These are phyloP conservation scores for Crax fasciolata DNA, from an alignment of 2,797 vertebrate species.

Conservation along the genomic window DNA sequence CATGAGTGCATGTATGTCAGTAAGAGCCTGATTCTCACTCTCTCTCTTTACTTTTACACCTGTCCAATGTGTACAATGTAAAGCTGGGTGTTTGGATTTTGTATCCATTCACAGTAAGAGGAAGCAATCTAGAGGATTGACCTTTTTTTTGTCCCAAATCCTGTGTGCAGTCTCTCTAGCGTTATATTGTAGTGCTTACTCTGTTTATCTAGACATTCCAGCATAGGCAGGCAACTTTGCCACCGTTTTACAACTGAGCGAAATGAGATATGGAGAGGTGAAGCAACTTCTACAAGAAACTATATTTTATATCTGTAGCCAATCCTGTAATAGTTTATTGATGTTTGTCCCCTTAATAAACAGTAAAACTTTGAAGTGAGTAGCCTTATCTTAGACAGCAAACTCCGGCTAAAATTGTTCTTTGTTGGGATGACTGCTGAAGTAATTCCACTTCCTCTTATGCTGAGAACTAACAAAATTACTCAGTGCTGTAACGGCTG, in stretches of 20 bases:
- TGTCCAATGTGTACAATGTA: background rate
- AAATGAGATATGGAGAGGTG: slow-evolving; percentile 13
- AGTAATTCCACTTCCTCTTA: slow-evolving; percentile 31
- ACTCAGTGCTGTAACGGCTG: background rate
- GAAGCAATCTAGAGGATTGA: background rate
- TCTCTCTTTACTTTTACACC: background rate
- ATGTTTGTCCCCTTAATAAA: slow-evolving; percentile 42
- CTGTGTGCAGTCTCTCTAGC: background rate
- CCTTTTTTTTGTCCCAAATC: background rate
- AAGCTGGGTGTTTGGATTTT: background rate
- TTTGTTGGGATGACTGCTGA: slow-evolving; percentile 35
- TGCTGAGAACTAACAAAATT: slow-evolving; percentile 25
- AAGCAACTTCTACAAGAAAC: slow-evolving; percentile 10
- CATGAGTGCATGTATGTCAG: background rate
- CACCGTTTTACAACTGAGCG: slow-evolving; percentile 18
- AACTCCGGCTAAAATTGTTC: slow-evolving; percentile 33
- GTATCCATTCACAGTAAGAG: background rate
- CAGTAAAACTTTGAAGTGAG: slow-evolving; percentile 22
- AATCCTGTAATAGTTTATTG: slow-evolving; percentile 16
- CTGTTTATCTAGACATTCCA: slow-evolving; percentile 26
- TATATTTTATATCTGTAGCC: background rate
- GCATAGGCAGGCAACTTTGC: background rate
- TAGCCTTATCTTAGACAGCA: slow-evolving; percentile 41
- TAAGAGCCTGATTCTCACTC: background rate
- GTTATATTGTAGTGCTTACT: background rate